phyloP scores from a whole-genome alignment of 2,888 invertebrate species.

The Chrysolina oricalcia region DNA sequence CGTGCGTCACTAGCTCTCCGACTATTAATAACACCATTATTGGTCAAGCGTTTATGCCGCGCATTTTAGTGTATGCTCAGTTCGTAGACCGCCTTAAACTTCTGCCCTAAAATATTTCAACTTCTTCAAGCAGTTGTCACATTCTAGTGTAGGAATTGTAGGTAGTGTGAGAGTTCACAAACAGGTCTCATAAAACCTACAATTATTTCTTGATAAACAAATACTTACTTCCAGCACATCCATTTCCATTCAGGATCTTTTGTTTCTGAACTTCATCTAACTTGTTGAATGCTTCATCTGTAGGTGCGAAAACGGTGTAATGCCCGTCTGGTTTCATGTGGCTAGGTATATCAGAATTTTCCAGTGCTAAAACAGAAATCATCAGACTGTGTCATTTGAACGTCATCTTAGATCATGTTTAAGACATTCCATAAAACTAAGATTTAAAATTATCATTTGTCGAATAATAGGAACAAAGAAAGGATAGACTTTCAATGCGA shows the following conservation, averaged over 20 bases:
- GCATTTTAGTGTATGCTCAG: too few species aligned
- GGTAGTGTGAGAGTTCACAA: too few species aligned
- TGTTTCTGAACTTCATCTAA: slow-evolving; percentile 73
- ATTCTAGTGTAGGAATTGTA: too few species aligned
- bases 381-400: slow-evolving; percentile 8
- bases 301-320: slow-evolving; percentile 80
- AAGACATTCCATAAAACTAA: background rate
- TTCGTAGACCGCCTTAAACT: too few species aligned
- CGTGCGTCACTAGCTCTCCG: too few species aligned
- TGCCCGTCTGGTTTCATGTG: slow-evolving; percentile 74
- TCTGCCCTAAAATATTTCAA: too few species aligned
- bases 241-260: slow-evolving; percentile 75
- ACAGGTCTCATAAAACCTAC: background rate
- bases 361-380: slow-evolving; percentile 72
- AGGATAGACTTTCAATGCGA: too few species aligned
- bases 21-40: too few species aligned
- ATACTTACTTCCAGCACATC: slow-evolving; percentile 77
- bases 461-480: too few species aligned
- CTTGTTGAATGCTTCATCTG: slow-evolving; percentile 79
- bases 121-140: too few species aligned
- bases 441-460: too few species aligned
- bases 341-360: slow-evolving; percentile 75
- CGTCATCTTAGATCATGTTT: slow-evolving; percentile 9
- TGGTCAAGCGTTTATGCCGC: too few species aligned
- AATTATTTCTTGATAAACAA: background rate